Percentiles rank a stretch among this genome's conserved stretches.
These are phyloP conservation scores for Xestia rhomboidea DNA, from an alignment of 2,888 invertebrate species.

Conservation along the genomic window DNA sequence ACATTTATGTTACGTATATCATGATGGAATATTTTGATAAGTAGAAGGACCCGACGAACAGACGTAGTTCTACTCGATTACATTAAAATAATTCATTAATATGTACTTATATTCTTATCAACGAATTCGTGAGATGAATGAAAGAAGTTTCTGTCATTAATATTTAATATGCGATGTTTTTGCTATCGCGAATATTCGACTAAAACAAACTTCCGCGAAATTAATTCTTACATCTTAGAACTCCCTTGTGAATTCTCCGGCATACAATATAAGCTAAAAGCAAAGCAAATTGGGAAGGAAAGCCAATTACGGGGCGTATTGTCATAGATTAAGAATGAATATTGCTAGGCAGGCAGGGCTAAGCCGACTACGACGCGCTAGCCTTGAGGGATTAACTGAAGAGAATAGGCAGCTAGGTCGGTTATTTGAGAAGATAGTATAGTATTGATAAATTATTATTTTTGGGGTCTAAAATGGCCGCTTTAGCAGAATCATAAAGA, in stretches of 20 bases:
- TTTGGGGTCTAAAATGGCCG: too few relatives aligned
- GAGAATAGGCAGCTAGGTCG: not conserved
- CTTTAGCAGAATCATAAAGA: too few relatives aligned
- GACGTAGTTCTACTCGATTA: not conserved
- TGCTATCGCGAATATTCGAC: not conserved
- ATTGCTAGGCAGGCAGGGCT: constrained; percentile 3
- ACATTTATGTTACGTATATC: not conserved
- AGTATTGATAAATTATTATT: too few relatives aligned
- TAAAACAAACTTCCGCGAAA: not conserved
- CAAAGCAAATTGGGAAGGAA: constrained; percentile 32
- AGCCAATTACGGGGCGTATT: constrained; percentile 27
- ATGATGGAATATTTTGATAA: not conserved
- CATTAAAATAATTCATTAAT: not conserved
- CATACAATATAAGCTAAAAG: constrained; percentile 3
- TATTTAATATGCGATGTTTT: not conserved
- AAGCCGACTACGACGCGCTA: constrained; percentile 7
- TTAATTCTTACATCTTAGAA: not conserved
- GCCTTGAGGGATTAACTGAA: constrained; percentile 5
- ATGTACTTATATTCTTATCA: not conserved
- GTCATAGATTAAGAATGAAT: constrained; percentile 29
- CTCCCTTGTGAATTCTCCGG: constrained; percentile 4
- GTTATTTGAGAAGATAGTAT: not conserved
- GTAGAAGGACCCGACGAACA: not conserved
- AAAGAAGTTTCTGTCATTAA: not conserved
- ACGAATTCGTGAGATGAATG: not conserved